Percentiles rank a stretch among this genome's conserved stretches.
These are phyloP conservation scores for Tryphoninae sp. DNA, from an alignment of 2,888 invertebrate genomes.

Conservation along the genomic window DNA sequence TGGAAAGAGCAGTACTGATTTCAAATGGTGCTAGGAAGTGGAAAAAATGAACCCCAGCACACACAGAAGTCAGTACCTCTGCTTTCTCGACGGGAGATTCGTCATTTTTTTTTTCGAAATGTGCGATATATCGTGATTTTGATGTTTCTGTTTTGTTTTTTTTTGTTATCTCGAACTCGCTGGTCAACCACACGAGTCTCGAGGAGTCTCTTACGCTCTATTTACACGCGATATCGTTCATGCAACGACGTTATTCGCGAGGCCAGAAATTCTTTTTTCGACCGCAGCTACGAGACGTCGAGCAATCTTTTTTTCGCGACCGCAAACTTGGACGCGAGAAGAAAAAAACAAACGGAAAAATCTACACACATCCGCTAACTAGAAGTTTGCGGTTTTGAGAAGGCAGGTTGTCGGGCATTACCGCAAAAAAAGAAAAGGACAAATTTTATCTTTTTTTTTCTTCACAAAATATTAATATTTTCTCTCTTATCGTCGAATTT, in stretches of 20 bases:
- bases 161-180: background rate
- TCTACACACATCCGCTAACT: conserved; percentile 46
- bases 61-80: conserved; percentile 81
- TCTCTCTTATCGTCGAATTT: too few species aligned
- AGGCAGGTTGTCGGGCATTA: conserved; percentile 28
- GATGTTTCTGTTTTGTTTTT: background rate
- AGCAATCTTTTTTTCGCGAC: background rate
- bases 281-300: conserved; percentile 49
- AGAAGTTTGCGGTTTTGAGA: conserved; percentile 58
- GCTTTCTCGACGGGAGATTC: conserved; percentile 70
- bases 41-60: conserved; percentile 78
- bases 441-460: too few species aligned
- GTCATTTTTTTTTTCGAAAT: background rate
- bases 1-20: conserved; percentile 81
- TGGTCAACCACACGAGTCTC: background rate
- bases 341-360: conserved; percentile 15
- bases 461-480: too few species aligned
- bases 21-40: conserved; percentile 81
- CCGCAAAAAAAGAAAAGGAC: conserved; percentile 6
- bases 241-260: background rate
- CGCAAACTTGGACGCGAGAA: background rate
- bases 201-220: background rate
- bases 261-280: conserved; percentile 24
- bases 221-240: background rate
- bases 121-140: background rate